Conservation (phyloP, 2,888 invertebrate genomes). For the Cancer borealis region DNA sequence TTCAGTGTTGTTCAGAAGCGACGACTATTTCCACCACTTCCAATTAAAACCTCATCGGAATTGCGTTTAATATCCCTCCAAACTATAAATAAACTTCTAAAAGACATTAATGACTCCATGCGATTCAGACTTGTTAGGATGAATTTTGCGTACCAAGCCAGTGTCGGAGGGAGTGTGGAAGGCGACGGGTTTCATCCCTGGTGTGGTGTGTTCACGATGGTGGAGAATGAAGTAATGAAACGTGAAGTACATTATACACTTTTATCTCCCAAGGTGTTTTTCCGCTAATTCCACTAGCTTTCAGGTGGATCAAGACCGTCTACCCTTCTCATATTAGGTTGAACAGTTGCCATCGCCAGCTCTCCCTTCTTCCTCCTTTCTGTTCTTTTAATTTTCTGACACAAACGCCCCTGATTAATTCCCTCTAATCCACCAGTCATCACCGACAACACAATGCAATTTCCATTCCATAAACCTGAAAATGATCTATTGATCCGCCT, state of each 20-base stretch:
- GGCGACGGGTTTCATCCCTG: not conserved
- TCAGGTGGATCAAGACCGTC: not conserved
- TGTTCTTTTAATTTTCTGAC: not conserved
- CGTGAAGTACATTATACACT: not conserved
- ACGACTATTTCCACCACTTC: not conserved
- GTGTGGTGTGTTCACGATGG: not conserved
- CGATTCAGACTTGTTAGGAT: not conserved
- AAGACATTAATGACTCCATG: not conserved
- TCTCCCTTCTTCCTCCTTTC: slow-evolving; percentile 16
- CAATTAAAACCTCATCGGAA: not conserved
- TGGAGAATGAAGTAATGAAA: not conserved
- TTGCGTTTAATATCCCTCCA: not conserved
- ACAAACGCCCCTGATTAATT: slow-evolving; percentile 23
- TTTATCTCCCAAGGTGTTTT: not conserved
- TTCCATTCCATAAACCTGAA: slow-evolving; percentile 6
- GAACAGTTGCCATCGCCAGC: not conserved
- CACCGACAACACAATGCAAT: not conserved
- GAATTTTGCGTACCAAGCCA: not conserved
- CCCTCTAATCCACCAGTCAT: slow-evolving; percentile 29
- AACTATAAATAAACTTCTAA: not conserved
- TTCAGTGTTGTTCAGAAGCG: not conserved
- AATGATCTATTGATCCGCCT: not conserved
- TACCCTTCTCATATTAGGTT: slow-evolving; percentile 5
- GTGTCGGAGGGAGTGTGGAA: not conserved
- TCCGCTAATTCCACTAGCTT: not conserved